phyloP scores from a whole-genome alignment of 1,140 invertebrate species.

The Pseudomyrmex dendroicus region DNA sequence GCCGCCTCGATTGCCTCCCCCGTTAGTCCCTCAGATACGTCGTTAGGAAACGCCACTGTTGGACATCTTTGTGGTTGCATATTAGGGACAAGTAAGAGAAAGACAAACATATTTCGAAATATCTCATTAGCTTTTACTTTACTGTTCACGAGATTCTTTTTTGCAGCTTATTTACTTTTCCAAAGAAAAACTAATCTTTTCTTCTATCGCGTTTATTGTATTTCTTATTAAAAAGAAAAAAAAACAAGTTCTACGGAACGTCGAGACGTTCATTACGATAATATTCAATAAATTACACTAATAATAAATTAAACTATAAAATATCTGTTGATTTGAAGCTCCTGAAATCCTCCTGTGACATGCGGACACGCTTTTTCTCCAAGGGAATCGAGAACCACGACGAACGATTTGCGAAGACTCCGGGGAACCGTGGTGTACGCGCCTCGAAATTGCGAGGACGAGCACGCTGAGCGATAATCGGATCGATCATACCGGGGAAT shows the following conservation, averaged over 20 bases:
- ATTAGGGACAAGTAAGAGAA: constrained; percentile 3
- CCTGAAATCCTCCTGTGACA: constrained; percentile 17
- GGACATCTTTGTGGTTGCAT: constrained; percentile 56
- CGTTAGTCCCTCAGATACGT: constrained; percentile 34
- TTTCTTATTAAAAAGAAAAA: too few relatives aligned
- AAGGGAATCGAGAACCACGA: constrained; percentile 10
- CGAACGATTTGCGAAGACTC: constrained; percentile 40
- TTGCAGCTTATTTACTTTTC: neutral
- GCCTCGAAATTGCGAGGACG: constrained; percentile 51
- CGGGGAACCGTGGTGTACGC: constrained; percentile 46
- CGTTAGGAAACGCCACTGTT: constrained; percentile 39
- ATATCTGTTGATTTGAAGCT: neutral
- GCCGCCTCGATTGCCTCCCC: constrained; percentile 69
- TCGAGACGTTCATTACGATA: neutral
- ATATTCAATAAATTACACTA: constrained; percentile 11
- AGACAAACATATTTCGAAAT: neutral
- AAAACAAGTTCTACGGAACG: too few relatives aligned
- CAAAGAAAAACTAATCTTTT: too few relatives aligned
- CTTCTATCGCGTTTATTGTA: too few relatives aligned
- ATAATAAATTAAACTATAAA: too few relatives aligned
- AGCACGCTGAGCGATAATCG: constrained; percentile 62
- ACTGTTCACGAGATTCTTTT: neutral
- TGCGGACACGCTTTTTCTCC: constrained; percentile 6
- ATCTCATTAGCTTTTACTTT: neutral
- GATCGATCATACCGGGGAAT: constrained; percentile 65